Evolutionary conservation across 2,888 invertebrate genomes (phyloP).

Genomic region (Parnassius apollo): DNA sequence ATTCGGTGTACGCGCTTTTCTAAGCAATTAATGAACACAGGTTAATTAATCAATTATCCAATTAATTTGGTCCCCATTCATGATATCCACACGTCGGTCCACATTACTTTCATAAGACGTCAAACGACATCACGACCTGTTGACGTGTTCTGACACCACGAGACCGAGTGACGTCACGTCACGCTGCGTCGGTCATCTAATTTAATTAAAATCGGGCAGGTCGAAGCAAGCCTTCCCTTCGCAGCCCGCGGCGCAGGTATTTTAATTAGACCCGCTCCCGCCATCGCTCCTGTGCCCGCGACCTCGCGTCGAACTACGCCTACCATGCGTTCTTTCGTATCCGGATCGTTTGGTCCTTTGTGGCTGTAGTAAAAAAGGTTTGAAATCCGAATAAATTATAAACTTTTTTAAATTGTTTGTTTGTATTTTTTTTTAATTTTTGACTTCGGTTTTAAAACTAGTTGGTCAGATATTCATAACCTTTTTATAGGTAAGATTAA

Average conservation of each 20-base stretch:
- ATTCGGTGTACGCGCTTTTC: too few relatives aligned
- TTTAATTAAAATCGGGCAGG: slow-evolving; percentile 39
- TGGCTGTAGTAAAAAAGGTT: too few relatives aligned
- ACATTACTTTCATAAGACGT: not conserved
- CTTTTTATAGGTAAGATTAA: too few relatives aligned
- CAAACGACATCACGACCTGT: not conserved
- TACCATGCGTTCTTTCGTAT: slow-evolving; percentile 20
- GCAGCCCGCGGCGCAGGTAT: slow-evolving; percentile 40
- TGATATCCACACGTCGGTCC: not conserved
- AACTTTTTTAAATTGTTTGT: not conserved
- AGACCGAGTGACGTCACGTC: slow-evolving; percentile 27
- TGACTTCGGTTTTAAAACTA: too few relatives aligned
- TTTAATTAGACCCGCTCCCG: slow-evolving; percentile 48
- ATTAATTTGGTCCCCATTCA: not conserved
- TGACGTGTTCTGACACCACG: slow-evolving; percentile 3
- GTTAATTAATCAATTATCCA: slow-evolving; percentile 2
- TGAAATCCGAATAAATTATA: not conserved
- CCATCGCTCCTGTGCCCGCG: slow-evolving; percentile 22
- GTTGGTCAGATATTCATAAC: too few relatives aligned
- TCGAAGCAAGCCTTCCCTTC: slow-evolving; percentile 21
- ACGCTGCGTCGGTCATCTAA: slow-evolving; percentile 31
- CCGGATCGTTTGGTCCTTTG: slow-evolving; percentile 7
- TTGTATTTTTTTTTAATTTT: not conserved
- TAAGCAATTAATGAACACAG: not conserved
- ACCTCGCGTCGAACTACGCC: slow-evolving; percentile 17